Evolutionary conservation across 35 echinoderm and acorn worm species (phyloP).

Genomic region (Chiridota heheva): DNA sequence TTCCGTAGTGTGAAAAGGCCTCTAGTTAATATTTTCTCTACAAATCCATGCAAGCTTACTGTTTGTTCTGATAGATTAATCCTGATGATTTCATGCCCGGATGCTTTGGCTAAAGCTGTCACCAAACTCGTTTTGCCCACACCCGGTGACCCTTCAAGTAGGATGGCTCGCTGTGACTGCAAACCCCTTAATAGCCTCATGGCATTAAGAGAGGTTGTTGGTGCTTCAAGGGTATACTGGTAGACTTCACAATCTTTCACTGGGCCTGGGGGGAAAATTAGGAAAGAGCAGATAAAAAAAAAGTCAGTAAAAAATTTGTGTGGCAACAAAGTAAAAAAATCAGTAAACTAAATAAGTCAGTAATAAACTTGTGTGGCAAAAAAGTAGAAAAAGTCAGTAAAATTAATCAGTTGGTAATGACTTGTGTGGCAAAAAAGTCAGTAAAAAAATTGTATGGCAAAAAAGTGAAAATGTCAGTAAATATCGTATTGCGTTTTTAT

Average conservation of each 20-base stretch:
- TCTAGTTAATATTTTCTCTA: neutral
- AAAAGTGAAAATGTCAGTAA: too few species aligned
- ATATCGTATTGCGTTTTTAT: too few species aligned
- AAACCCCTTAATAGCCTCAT: constrained; percentile 67
- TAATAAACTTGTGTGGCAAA: too few species aligned
- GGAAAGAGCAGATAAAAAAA: neutral
- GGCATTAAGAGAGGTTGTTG: constrained; percentile 80
- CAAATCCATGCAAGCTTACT: constrained; percentile 50
- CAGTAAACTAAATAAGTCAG: too few species aligned
- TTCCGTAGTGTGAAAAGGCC: too few species aligned
- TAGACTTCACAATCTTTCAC: neutral
- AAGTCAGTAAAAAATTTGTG: neutral
- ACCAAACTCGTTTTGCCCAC: constrained; percentile 91
- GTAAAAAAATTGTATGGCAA: too few species aligned
- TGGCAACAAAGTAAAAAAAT: neutral
- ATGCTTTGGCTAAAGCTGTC: constrained; percentile 73
- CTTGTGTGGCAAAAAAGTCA: too few species aligned
- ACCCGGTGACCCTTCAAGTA: constrained; percentile 85
- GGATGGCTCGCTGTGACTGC: constrained; percentile 79
- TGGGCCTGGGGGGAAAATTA: constrained; percentile 1
- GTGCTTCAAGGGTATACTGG: constrained; percentile 78
- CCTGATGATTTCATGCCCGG: constrained; percentile 74
- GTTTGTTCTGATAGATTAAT: constrained; percentile 97
- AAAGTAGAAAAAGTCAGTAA: too few species aligned
- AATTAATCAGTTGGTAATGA: too few species aligned